Percentiles rank a stretch among this genome's conserved stretches.
Evolutionary conservation across 2,797 vertebrate genomes (phyloP).

Genomic region (Prunella strophiata): DNA sequence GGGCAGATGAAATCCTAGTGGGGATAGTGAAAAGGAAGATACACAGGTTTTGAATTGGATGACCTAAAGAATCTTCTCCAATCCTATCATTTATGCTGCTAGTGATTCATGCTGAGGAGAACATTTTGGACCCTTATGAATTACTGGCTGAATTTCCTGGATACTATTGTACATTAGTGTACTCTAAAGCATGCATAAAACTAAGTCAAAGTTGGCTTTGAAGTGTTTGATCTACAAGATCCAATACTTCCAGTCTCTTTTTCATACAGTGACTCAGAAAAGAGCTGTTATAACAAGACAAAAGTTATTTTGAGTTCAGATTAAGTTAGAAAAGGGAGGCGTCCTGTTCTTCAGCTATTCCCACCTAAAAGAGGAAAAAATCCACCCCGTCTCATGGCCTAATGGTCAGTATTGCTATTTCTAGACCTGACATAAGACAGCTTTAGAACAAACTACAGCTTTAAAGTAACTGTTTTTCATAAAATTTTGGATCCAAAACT

Average conservation of each 20-base stretch:
- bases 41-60: slow-evolving; percentile 23
- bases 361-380: neutral
- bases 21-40: slow-evolving; percentile 18
- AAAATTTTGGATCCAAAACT: slow-evolving; percentile 32
- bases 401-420: slow-evolving; percentile 26
- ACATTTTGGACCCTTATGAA: slow-evolving; percentile 65
- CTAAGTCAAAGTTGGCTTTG: slow-evolving; percentile 67
- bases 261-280: slow-evolving; percentile 63
- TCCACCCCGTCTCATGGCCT: neutral
- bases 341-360: neutral
- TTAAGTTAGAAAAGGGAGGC: slow-evolving; percentile 42
- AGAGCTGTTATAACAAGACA: slow-evolving; percentile 29
- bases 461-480: slow-evolving; percentile 9
- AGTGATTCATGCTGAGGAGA: slow-evolving; percentile 66
- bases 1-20: neutral
- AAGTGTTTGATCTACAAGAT: slow-evolving; percentile 43
- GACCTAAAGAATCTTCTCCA: slow-evolving; percentile 48
- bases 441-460: slow-evolving; percentile 11
- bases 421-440: slow-evolving; percentile 9
- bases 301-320: slow-evolving; percentile 57
- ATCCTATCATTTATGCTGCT: slow-evolving; percentile 44
- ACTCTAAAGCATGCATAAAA: slow-evolving; percentile 53
- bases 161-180: slow-evolving; percentile 51
- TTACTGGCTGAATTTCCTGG: slow-evolving; percentile 72
- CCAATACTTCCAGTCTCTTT: slow-evolving; percentile 50